phyloP scores from a whole-genome alignment of 1,140 invertebrate species.

The Rhagoletis zephyria region DNA sequence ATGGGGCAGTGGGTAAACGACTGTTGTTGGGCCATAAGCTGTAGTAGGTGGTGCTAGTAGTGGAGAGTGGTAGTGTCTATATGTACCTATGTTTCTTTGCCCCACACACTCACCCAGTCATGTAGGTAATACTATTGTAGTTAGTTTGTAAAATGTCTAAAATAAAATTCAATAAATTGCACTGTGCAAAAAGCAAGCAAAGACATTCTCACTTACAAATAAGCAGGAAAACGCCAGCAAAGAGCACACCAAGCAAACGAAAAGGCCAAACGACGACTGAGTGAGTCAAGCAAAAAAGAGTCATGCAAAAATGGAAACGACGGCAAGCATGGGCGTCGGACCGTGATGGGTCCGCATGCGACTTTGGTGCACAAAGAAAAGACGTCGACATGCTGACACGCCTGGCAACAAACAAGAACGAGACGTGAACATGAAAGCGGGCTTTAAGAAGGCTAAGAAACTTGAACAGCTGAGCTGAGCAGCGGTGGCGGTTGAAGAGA shows the following conservation, averaged over 20 bases:
- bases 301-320: constrained; percentile 17
- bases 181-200: constrained; percentile 5
- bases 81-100: background rate
- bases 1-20: background rate
- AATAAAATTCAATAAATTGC: constrained; percentile 34
- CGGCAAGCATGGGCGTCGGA: background rate
- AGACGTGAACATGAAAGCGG: background rate
- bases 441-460: background rate
- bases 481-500: constrained; percentile 17
- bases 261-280: constrained; percentile 6
- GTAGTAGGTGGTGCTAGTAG: background rate
- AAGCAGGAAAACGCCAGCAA: constrained; percentile 20
- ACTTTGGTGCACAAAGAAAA: background rate
- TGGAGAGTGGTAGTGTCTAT: background rate
- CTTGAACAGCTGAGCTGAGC: background rate
- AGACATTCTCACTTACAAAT: background rate
- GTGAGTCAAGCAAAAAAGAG: constrained; percentile 9
- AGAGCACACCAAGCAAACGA: constrained; percentile 22
- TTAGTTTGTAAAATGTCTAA: constrained; percentile 16
- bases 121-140: constrained; percentile 18
- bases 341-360: background rate
- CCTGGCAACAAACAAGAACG: constrained; percentile 43
- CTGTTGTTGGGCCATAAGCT: constrained; percentile 23
- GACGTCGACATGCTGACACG: constrained; percentile 20
- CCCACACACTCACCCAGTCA: background rate